Evolutionary conservation across 2,797 vertebrate genomes (phyloP).

Genomic region (Falco berigora): DNA sequence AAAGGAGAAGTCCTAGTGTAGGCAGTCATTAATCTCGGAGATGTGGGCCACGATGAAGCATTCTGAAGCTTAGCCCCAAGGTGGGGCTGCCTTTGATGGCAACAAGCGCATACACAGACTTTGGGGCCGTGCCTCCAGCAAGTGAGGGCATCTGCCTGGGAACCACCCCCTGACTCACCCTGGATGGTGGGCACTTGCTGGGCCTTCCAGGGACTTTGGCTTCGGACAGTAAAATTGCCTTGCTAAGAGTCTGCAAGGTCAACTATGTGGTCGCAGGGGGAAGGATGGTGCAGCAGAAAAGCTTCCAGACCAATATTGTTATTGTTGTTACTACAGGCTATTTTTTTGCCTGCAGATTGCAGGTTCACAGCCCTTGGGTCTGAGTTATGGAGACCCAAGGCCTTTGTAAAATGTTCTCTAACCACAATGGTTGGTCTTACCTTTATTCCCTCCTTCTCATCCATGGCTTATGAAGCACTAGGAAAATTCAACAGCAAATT

Average conservation of each 20-base stretch:
- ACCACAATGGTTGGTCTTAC: fast-evolving
- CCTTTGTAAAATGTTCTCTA: neutral
- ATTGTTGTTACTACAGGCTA: neutral
- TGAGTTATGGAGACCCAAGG: neutral
- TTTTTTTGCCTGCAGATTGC: neutral
- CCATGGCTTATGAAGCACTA: neutral
- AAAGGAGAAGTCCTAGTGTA: slow-evolving; percentile 18
- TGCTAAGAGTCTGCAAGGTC: neutral
- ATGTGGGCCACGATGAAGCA: slow-evolving; percentile 13
- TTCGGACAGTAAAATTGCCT: neutral
- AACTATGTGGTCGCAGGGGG: fast-evolving
- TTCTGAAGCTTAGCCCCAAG: slow-evolving; percentile 38
- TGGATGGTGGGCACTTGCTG: neutral
- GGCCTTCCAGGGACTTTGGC: neutral
- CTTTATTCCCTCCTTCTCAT: neutral
- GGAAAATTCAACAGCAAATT: neutral
- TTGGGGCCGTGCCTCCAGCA: neutral
- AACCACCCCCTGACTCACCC: neutral
- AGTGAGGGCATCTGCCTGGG: neutral
- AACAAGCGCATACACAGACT: neutral
- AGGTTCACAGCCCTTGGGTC: neutral
- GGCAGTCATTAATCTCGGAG: slow-evolving; percentile 13
- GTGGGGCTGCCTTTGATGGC: slow-evolving; percentile 48
- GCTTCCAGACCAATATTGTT: neutral
- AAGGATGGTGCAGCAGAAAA: neutral